Conservation (phyloP, 2,888 invertebrate genomes). For the Cerceris rybyensis region DNA sequence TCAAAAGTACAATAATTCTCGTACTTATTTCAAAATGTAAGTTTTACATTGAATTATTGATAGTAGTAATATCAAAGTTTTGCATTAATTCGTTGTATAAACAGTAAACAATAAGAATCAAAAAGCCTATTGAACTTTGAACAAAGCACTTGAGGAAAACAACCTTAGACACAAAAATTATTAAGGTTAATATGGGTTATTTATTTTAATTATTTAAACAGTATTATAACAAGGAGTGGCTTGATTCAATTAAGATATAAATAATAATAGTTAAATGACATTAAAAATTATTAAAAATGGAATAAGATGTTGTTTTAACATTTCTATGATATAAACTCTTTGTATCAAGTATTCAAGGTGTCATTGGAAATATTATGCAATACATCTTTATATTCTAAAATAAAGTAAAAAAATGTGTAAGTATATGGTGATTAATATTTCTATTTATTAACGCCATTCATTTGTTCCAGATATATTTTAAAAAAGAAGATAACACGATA, state of each 20-base stretch:
- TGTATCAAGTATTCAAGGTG: not conserved
- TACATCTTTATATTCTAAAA: not conserved
- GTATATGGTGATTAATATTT: no score
- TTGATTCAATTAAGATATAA: not conserved
- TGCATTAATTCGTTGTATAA: not conserved
- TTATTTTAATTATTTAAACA: not conserved
- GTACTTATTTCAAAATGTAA: not conserved
- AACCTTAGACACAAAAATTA: not conserved
- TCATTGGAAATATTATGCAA: not conserved
- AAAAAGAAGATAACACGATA: not conserved
- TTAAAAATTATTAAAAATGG: not conserved
- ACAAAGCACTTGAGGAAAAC: not conserved
- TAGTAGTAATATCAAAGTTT: not conserved
- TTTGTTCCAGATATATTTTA: slow-evolving; percentile 3
- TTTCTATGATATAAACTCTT: no score
- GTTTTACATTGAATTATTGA: not conserved
- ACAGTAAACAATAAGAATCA: not conserved
- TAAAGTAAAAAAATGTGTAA: not conserved
- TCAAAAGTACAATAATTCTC: no score
- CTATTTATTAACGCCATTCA: no score
- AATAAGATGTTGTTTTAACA: no score
- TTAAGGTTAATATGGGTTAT: not conserved
- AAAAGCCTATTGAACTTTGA: not conserved
- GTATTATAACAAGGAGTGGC: not conserved
- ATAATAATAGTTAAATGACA: not conserved